Base-by-base conservation (phyloP, 53 echinoderm and acorn worm genomes). In the Hippasteria phrygiana region DNA sequence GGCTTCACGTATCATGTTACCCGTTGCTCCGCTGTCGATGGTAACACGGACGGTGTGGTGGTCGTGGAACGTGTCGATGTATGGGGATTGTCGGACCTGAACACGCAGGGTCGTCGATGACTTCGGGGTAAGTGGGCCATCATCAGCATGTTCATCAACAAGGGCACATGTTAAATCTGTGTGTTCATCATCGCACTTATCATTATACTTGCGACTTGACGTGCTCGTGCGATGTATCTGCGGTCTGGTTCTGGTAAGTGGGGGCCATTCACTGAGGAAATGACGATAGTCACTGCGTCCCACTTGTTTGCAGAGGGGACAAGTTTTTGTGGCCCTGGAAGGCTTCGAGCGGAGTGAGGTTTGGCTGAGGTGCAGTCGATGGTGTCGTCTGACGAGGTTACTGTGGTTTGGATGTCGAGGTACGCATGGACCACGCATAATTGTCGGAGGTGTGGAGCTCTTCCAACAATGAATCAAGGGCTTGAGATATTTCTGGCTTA, bases 401-500 rank as follows among this genome's bases (percentile, higher is more conserved):
- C n/a, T n/a, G 85, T 4, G 53, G 47, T 37, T 41, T 38, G 1
- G 75, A 55, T 1, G 73, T 16, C 4, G 62, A 8, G 16, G 75
- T 41, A 38, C 88, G 75, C 74, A 88, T 59, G 0, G 75, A 16
- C 55, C 40, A 18, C 7, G 88, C n/a, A n/a, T n/a, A 24, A 38
- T 75, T 40, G 9, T 88, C 88, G 4, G 62, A 34, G 0, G 78
- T 16, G 34, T 32, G 62, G 5, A 78, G 2, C 47, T 92, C 83
- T 14, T 93, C 91, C 1, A 72, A 38, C 3, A 94, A 69, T n/a
- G 69, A 55, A 62, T 88, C 87, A 0, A 92, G 67, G n/a, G 94
- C 92, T 53, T 94, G 94, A 0, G 92, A 92, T 2, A 94, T 92
- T 45, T 94, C 92, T 29, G 89, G 92, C 31, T 91, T 94, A 1